phyloP scores from a whole-genome alignment of 2,797 vertebrate species.

The Halcyon badia region DNA sequence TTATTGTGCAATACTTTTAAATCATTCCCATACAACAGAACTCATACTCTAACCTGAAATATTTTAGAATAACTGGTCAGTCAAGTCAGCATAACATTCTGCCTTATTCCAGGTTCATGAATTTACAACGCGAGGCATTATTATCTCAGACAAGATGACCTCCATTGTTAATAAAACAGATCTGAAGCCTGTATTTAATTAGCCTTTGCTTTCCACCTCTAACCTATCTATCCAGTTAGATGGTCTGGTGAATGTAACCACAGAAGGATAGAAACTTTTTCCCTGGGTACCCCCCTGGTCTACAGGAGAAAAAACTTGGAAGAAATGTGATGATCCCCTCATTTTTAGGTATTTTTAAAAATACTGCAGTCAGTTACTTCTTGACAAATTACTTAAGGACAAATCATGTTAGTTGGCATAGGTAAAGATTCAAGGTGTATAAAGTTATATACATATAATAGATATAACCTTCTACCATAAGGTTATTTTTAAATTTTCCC shows the following conservation, averaged over 20 bases:
- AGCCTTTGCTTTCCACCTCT: neutral
- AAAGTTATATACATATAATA: too few relatives aligned
- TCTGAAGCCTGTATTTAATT: neutral
- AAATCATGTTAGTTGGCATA: neutral
- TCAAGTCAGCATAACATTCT: neutral
- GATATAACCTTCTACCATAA: neutral
- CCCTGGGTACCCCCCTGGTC: neutral
- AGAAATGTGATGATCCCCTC: neutral
- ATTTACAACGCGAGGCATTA: neutral
- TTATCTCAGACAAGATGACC: neutral
- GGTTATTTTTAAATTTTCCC: neutral
- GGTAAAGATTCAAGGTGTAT: neutral
- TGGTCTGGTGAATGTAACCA: constrained; percentile 31
- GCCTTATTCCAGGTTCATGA: neutral
- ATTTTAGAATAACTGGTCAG: neutral
- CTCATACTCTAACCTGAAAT: neutral
- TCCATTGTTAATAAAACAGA: neutral
- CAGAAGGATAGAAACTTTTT: constrained; percentile 21
- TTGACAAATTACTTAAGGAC: neutral
- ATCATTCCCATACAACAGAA: neutral
- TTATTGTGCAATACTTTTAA: neutral
- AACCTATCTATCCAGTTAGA: neutral
- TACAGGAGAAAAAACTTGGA: constrained; percentile 8
- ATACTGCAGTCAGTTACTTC: neutral
- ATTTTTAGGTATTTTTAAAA: neutral